Evolutionary conservation across 2,888 invertebrate genomes (phyloP), one percentile per base, ranked within the genome.

Genomic region (Microctonus aethiopoides): DNA sequence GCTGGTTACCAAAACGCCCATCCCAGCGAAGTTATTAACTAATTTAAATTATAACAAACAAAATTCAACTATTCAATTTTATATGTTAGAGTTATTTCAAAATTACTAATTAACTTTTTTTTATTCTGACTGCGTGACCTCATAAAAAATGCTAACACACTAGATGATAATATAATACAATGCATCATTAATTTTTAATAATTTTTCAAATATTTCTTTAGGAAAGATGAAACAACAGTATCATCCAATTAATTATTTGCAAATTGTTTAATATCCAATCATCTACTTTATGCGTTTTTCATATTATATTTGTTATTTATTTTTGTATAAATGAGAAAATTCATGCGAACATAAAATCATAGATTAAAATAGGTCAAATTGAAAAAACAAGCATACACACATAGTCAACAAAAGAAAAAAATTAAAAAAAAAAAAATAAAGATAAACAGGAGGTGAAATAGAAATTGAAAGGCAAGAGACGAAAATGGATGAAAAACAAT

Each of bases 1-100:
- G 82, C 83, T 83, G 83, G 83, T 83, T 83, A 83, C 80, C 80
- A 83, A 81, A 83, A 81, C 81, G 76, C 79, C 82, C 83, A 81
- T 78, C 78, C 80, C 81, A 82, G 74, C 83, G 81, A 81, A 77
- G 78, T 75, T 83, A 83, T 36, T 36, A 10, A 56, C 20, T 78
- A 82, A 79, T 77, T 70, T 22, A 24, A 24, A 10, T 16, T 24
- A 29, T 26, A 11, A 72, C 72, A 63, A 72, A 68, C 74, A 72
- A 75, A 72, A 73, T 73, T 75, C 69, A 74, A 74, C 70, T 78
- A 78, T 77, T 78, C 74, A 80, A 78, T 79, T 77, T 74, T 77
- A 76, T 64, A 74, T 63, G 70, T 73, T 74, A 75, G 73, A 62
- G 62, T 46, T 59, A 63, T 36, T 32, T 16, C 32, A 32, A 61